Conservation (phyloP, 2,888 invertebrate species). For the Ectobius pallidus region DNA sequence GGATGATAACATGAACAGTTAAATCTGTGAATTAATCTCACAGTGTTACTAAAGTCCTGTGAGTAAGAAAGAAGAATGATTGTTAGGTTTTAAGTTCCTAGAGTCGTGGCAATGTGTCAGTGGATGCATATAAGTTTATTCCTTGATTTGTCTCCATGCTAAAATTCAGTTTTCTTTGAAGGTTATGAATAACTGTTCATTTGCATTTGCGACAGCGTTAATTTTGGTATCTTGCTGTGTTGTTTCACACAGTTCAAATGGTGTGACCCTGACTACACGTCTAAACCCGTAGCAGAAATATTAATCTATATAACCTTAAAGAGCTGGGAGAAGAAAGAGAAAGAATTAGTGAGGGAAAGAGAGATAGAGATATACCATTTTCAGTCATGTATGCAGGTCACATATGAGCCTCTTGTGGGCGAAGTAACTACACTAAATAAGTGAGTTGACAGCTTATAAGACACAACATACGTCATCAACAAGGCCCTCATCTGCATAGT, state of each 20-base stretch:
- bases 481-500: not conserved
- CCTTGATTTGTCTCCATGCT: no score
- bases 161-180: no score
- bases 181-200: no score
- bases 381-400: not conserved
- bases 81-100: no score
- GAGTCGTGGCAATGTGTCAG: no score
- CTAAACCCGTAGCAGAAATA: not conserved
- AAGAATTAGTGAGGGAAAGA: not conserved
- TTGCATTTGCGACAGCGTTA: no score
- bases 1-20: no score
- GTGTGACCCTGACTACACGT: not conserved
- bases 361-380: not conserved
- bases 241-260: not conserved
- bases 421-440: not conserved
- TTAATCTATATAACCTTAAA: not conserved
- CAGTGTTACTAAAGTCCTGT: no score
- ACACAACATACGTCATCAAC: not conserved
- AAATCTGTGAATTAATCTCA: no score
- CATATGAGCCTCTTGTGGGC: conserved; percentile 2
- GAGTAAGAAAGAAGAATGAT: no score
- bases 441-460: conserved; percentile 6
- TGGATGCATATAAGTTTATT: no score
- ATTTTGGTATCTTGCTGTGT: no score
- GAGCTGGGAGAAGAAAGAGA: not conserved